Conservation (phyloP, 1,140 invertebrate genomes). For the Cydia splendana region DNA sequence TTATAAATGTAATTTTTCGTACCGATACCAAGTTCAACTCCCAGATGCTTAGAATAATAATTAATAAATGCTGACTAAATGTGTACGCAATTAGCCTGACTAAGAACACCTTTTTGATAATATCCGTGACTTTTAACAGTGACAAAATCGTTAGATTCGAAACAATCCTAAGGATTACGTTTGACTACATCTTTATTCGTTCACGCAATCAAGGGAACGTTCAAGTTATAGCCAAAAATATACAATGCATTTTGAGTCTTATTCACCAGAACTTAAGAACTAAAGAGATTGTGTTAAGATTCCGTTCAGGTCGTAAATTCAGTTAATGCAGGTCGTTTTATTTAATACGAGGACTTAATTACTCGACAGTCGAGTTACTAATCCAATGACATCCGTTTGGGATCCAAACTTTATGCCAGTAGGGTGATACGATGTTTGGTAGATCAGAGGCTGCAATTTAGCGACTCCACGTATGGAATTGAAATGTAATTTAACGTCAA, state of each 20-base stretch:
- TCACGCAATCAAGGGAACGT: not conserved
- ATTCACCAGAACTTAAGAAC: not conserved
- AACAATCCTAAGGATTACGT: not conserved
- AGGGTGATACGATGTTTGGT: too few relatives aligned
- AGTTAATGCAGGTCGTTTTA: conserved; percentile 1
- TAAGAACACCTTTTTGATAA: too few relatives aligned
- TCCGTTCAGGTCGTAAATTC: conserved; percentile 4
- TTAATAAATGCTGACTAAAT: too few relatives aligned
- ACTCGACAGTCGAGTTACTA: conserved; percentile 12
- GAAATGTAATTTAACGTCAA: too few relatives aligned
- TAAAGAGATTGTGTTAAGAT: not conserved
- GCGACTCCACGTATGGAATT: too few relatives aligned
- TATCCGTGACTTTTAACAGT: too few relatives aligned
- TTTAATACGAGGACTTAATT: conserved; percentile 12
- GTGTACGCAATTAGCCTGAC: too few relatives aligned
- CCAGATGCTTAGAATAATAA: too few relatives aligned
- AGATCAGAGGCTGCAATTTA: not conserved
- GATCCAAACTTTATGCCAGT: not conserved
- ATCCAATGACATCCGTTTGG: conserved; percentile 10
- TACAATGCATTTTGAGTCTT: not conserved
- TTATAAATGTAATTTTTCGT: too few relatives aligned
- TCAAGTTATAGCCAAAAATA: conserved; percentile 2
- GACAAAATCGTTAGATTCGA: not conserved
- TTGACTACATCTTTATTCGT: not conserved
- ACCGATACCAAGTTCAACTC: too few relatives aligned